Evolutionary conservation across 2,797 vertebrate genomes (phyloP).

Genomic region (Alectoris magna): DNA sequence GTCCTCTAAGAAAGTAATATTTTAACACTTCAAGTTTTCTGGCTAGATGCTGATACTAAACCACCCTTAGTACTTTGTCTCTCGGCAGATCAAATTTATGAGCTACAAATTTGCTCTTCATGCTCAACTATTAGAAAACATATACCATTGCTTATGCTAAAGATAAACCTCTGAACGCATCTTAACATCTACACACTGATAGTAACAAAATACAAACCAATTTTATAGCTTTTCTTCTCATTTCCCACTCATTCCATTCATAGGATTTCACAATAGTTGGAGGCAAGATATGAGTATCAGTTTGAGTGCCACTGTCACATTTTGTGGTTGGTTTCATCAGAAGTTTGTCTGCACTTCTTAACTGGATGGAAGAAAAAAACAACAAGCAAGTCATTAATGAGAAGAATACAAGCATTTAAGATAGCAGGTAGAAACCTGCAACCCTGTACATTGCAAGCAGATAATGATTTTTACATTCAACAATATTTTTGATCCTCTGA

Average conservation of each 20-base stretch:
- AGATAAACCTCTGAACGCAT: background rate
- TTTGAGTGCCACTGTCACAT: slow-evolving; percentile 87
- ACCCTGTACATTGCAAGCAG: background rate
- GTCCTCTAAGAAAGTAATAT: background rate
- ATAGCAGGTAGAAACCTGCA: background rate
- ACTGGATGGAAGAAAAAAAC: slow-evolving; percentile 69
- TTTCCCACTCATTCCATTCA: slow-evolving; percentile 97
- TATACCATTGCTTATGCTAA: background rate
- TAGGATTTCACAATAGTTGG: slow-evolving; percentile 86
- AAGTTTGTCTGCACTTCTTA: slow-evolving; percentile 71
- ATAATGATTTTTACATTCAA: background rate
- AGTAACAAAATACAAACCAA: slow-evolving; percentile 84
- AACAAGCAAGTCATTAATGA: background rate
- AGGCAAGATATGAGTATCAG: slow-evolving; percentile 90
- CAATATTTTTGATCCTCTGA: background rate
- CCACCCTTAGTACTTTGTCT: background rate
- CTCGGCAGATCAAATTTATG: background rate
- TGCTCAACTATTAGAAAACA: background rate
- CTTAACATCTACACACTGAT: background rate
- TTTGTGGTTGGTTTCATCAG: slow-evolving; percentile 76
- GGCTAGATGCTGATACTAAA: background rate
- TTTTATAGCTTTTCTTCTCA: slow-evolving; percentile 92
- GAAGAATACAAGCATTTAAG: background rate
- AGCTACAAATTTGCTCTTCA: background rate
- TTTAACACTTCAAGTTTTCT: background rate